Conservation (phyloP, 1,140 invertebrate genomes). For the Thalassaphorura encarpata region DNA sequence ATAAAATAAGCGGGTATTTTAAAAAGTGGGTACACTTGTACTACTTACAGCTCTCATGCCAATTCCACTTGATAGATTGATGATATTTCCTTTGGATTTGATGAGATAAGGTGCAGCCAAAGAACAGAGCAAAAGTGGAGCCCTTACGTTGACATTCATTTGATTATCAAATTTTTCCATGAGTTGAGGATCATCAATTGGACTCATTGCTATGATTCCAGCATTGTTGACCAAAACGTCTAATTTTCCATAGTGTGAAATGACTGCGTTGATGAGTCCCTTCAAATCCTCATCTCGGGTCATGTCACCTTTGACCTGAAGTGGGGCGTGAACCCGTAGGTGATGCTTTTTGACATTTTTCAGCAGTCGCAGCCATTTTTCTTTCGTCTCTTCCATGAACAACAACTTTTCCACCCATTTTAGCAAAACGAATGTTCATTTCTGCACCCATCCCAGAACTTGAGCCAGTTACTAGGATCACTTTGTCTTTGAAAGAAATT, state of each 20-base stretch:
- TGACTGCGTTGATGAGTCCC: slow-evolving; percentile 33
- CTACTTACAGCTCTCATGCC: slow-evolving; percentile 45
- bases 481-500: slow-evolving; percentile 2
- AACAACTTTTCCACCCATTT: not conserved
- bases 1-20: too few species aligned
- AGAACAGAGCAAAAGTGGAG: slow-evolving; percentile 28
- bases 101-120: slow-evolving; percentile 46
- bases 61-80: slow-evolving; percentile 52
- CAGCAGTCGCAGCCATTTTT: not conserved
- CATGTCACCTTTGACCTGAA: slow-evolving; percentile 37
- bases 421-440: slow-evolving; percentile 1
- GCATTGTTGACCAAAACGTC: slow-evolving; percentile 43
- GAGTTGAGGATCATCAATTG: slow-evolving; percentile 44
- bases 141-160: slow-evolving; percentile 45
- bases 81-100: slow-evolving; percentile 42
- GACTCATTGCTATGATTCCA: slow-evolving; percentile 45
- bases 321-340: not conserved
- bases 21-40: too few species aligned
- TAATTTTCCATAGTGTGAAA: slow-evolving; percentile 33
- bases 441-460: not conserved
- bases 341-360: not conserved
- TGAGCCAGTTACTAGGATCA: slow-evolving; percentile 4
- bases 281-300: slow-evolving; percentile 38
- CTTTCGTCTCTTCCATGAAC: not conserved
- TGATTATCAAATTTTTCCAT: slow-evolving; percentile 44